Percentiles rank a stretch among this genome's conserved stretches.
These are phyloP conservation scores for Acipenser transmontanus DNA, from an alignment of 2,797 vertebrate species.

Conservation along the genomic window DNA sequence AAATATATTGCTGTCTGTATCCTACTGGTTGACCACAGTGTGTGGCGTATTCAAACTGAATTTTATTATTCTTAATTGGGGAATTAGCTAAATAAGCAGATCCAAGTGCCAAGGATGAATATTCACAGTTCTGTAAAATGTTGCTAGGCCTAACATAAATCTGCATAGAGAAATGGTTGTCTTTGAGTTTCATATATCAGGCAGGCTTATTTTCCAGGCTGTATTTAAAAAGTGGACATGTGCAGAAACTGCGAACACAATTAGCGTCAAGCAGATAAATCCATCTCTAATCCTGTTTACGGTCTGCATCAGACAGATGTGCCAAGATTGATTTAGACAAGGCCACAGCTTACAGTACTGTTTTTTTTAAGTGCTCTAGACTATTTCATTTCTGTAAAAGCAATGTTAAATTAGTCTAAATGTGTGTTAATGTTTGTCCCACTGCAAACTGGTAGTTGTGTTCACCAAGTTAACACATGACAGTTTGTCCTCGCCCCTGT, in stretches of 20 bases:
- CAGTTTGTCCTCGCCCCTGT: conserved; percentile 41
- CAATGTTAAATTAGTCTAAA: conserved; percentile 46
- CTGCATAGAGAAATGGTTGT: conserved; percentile 37
- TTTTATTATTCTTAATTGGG: conserved; percentile 53
- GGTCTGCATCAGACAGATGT: conserved; percentile 80
- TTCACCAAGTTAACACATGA: conserved; percentile 48
- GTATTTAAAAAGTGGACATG: conserved; percentile 62
- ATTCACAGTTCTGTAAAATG: conserved; percentile 37
- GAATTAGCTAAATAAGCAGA: conserved; percentile 41
- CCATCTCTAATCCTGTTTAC: conserved; percentile 84
- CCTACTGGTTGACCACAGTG: conserved; percentile 46
- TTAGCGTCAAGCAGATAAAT: conserved; percentile 85
- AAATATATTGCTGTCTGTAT: conserved; percentile 40
- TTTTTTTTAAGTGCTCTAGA: conserved; percentile 46
- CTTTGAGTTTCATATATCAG: conserved; percentile 39
- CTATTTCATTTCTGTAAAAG: conserved; percentile 51
- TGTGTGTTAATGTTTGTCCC: too few relatives aligned
- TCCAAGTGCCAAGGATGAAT: conserved; percentile 43
- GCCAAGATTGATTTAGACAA: conserved; percentile 80
- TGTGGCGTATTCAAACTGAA: conserved; percentile 45
- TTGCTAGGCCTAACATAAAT: conserved; percentile 28
- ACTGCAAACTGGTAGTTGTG: too few relatives aligned
- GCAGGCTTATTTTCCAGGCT: conserved; percentile 44
- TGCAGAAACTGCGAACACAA: conserved; percentile 77
- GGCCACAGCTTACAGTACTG: conserved; percentile 69